phyloP scores from a whole-genome alignment of 37 sponge, comb jelly and placozoan species.

The Diacarnus erythraeanus region DNA sequence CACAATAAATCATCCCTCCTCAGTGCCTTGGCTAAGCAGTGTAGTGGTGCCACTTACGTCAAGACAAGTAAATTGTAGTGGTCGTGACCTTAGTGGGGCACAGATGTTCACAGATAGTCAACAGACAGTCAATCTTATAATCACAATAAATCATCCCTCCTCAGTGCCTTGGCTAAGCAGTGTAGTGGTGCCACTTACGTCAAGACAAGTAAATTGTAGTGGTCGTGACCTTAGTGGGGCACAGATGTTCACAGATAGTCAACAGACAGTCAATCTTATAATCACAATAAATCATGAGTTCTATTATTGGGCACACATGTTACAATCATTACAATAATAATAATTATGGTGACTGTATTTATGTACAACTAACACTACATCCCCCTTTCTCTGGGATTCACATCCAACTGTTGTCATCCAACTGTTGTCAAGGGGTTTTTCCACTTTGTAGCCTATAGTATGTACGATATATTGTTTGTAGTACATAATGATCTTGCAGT shows the following conservation, averaged over 20 bases:
- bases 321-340: too few species aligned
- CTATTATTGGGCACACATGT: too few species aligned
- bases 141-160: too few species aligned
- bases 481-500: slow-evolving; percentile 17
- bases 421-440: not conserved
- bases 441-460: not conserved
- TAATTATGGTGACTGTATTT: too few species aligned
- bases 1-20: too few species aligned
- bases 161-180: slow-evolving; percentile 46
- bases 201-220: not conserved
- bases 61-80: slow-evolving; percentile 1
- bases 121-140: too few species aligned
- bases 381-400: slow-evolving; percentile 7
- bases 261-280: too few species aligned
- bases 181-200: slow-evolving; percentile 40
- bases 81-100: too few species aligned
- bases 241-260: too few species aligned
- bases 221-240: too few species aligned
- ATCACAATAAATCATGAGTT: too few species aligned
- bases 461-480: not conserved
- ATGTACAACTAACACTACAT: slow-evolving; percentile 5
- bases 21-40: slow-evolving; percentile 43
- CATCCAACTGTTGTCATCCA: not conserved
- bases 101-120: too few species aligned
- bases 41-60: slow-evolving; percentile 34